Percentiles rank a stretch among this genome's conserved stretches.
These are phyloP conservation scores for Neopelma chrysocephalum DNA, from an alignment of 2,797 vertebrate species.

Conservation along the genomic window DNA sequence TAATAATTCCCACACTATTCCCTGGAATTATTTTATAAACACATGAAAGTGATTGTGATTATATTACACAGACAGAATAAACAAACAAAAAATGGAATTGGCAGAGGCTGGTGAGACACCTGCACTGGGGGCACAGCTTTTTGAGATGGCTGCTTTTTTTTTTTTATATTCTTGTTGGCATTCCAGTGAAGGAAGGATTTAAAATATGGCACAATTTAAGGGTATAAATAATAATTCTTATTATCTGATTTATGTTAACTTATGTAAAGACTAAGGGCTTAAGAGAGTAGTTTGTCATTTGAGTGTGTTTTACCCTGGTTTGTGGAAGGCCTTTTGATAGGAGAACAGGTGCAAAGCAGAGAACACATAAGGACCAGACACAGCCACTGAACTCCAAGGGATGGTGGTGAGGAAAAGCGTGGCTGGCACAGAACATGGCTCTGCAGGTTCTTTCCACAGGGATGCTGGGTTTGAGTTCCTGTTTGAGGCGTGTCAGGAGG, in stretches of 20 bases:
- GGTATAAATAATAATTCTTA: not conserved
- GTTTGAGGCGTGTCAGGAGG: not conserved
- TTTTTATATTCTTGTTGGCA: not conserved
- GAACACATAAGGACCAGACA: not conserved
- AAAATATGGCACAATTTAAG: not conserved
- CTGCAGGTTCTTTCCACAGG: not conserved
- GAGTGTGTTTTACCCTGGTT: not conserved
- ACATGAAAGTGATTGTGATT: not conserved
- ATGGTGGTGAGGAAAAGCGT: not conserved
- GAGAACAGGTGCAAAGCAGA: not conserved
- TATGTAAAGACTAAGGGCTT: not conserved
- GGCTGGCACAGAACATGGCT: not conserved
- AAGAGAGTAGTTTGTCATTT: not conserved
- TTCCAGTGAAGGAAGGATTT: not conserved
- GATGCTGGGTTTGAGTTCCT: not conserved
- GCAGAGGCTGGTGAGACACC: not conserved
- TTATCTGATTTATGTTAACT: not conserved
- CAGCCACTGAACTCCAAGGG: not conserved
- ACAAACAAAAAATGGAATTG: not conserved
- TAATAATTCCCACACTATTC: fast-evolving
- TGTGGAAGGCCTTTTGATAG: not conserved
- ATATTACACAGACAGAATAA: not conserved
- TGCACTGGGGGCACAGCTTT: not conserved
- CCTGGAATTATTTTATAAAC: not conserved
- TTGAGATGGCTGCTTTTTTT: not conserved